Evolutionary conservation across 2,113 vertebrate genomes (phyloP).

Genomic region (Gadus chalcogrammus): DNA sequence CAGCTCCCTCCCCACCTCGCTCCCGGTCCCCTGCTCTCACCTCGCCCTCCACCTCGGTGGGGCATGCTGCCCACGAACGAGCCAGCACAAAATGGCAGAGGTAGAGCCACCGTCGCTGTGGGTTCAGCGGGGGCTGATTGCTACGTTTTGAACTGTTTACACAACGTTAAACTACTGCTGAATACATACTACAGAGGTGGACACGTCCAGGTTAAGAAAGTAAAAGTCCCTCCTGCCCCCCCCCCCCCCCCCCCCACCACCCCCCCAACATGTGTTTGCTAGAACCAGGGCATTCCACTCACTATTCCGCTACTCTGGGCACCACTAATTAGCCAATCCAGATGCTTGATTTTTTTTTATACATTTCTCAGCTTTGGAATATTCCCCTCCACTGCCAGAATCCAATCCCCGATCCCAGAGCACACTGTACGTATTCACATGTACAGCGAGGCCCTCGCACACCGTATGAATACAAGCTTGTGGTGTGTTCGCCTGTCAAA

Average conservation of each 20-base stretch:
- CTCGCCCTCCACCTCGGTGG: slow-evolving; percentile 49
- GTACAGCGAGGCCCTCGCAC: not conserved
- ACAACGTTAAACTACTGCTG: too few species aligned
- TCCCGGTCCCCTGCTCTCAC: slow-evolving; percentile 41
- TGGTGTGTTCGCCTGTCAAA: slow-evolving; percentile 12
- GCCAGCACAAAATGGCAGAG: slow-evolving; percentile 46
- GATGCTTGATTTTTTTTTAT: too few species aligned
- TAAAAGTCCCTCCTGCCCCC: too few species aligned
- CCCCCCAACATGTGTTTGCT: too few species aligned
- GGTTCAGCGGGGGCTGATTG: slow-evolving; percentile 10
- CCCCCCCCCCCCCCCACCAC: too few species aligned
- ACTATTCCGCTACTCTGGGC: too few species aligned
- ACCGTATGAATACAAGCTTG: slow-evolving; percentile 17
- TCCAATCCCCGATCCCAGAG: not conserved
- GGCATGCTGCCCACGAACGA: slow-evolving; percentile 60
- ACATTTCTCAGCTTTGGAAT: too few species aligned
- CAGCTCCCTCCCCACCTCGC: slow-evolving; percentile 61
- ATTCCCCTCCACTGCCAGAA: too few species aligned
- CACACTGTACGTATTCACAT: slow-evolving; percentile 25
- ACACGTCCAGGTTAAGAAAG: too few species aligned
- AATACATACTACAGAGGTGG: too few species aligned
- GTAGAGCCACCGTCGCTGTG: slow-evolving; percentile 55
- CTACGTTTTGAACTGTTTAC: slow-evolving; percentile 18
- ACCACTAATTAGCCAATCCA: too few species aligned
- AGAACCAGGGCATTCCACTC: too few species aligned